These are phyloP conservation scores for Metridium senile DNA, from an alignment of 92 coral and sea anemone species.

Conservation along the genomic window DNA sequence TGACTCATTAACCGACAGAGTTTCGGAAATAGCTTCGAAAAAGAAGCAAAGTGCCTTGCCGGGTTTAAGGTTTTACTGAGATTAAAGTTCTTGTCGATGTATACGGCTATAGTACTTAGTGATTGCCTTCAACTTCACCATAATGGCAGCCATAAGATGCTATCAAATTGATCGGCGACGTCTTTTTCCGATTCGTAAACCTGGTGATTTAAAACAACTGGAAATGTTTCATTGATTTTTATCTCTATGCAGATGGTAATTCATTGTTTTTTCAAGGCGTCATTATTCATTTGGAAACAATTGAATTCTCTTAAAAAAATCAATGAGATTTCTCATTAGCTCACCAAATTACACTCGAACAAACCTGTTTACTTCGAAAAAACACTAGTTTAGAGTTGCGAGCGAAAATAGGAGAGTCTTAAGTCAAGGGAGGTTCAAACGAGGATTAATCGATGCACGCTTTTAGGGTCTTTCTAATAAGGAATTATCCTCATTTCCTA, in stretches of 20 bases:
- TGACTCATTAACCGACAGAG: conserved; percentile 3
- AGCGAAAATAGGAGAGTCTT: neutral
- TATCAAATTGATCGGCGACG: conserved; percentile 16
- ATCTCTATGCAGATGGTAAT: conserved; percentile 36
- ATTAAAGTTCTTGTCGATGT: neutral
- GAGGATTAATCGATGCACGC: conserved; percentile 18
- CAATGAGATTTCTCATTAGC: conserved; percentile 22
- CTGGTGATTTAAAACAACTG: conserved; percentile 36
- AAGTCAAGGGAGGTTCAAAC: neutral
- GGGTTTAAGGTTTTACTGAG: conserved; percentile 17
- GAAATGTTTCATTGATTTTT: conserved; percentile 39
- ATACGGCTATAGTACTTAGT: neutral
- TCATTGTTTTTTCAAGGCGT: conserved; percentile 21
- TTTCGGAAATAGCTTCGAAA: conserved; percentile 22
- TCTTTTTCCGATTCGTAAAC: conserved; percentile 41
- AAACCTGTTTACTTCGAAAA: neutral
- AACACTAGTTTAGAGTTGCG: neutral
- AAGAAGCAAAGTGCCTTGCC: conserved; percentile 9
- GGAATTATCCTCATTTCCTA: conserved; percentile 32
- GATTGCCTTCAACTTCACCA: conserved; percentile 2
- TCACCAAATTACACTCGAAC: conserved; percentile 8
- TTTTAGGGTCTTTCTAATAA: conserved; percentile 16
- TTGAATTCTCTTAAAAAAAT: conserved; percentile 20
- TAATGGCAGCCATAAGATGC: conserved; percentile 24
- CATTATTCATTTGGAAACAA: conserved; percentile 29